Percentiles rank a stretch among this genome's conserved stretches.
Conservation (phyloP, 2,888 invertebrate genomes). For the Automeris io region DNA sequence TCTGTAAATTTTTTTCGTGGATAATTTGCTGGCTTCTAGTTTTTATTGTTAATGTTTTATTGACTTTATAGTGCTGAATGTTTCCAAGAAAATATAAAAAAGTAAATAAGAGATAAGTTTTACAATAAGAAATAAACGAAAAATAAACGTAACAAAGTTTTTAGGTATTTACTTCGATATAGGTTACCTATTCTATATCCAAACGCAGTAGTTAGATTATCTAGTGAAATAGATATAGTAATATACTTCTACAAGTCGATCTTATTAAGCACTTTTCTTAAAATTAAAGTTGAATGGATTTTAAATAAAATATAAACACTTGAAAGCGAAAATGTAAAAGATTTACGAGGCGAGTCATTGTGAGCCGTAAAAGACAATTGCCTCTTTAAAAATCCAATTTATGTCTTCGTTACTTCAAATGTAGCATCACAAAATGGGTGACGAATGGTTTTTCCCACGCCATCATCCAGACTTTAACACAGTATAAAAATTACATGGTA, state of each 20-base stretch:
- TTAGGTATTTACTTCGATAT: too few species aligned
- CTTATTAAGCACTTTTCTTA: background rate
- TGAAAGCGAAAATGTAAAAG: constrained; percentile 8
- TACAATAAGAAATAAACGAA: too few species aligned
- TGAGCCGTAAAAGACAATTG: constrained; percentile 9
- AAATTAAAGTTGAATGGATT: constrained; percentile 2
- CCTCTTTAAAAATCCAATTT: constrained; percentile 10
- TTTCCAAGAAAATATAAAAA: too few species aligned
- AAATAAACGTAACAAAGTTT: too few species aligned
- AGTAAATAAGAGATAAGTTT: too few species aligned
- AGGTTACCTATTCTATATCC: too few species aligned
- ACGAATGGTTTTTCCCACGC: constrained; percentile 8
- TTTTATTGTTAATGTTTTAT: too few species aligned
- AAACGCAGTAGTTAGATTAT: too few species aligned
- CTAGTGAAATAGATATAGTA: too few species aligned
- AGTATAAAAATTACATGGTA: constrained; percentile 6
- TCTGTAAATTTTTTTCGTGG: too few species aligned
- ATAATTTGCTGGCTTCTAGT: too few species aligned
- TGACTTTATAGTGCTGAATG: too few species aligned
- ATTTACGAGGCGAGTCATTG: constrained; percentile 9
- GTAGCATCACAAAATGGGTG: constrained; percentile 9
- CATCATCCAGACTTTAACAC: constrained; percentile 5
- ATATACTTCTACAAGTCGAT: background rate
- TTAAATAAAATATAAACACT: constrained; percentile 8
- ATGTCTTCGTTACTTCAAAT: constrained; percentile 9